Evolutionary conservation across 1,140 invertebrate genomes (phyloP), one percentile per base, ranked within the genome.

Genomic region (Drosophila erecta): DNA sequence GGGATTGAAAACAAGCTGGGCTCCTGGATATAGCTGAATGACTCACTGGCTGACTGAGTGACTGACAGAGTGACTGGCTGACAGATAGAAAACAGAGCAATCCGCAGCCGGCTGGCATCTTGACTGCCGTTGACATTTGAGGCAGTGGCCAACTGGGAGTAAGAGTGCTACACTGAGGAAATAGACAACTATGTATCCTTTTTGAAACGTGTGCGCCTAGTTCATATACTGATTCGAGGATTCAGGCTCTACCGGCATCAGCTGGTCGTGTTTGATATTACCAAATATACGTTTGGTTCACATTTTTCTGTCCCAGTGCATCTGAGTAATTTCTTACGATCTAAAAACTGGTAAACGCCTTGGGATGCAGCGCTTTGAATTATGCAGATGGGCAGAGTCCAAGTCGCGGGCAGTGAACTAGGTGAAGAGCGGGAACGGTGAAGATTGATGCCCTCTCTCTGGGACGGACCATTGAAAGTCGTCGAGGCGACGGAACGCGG

Each of bases 61-160:
- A 71, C 51, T 44, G 49, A 40, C 41, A 14, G 38, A 43, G 10
- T 24, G 38, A 40, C 33, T 30, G 27, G 30, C 67, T 51, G 56
- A 60, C 55, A 51, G 56, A 54, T 33, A 24, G 56, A 54, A 38
- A 38, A 54, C 70, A 51, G 40, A 66, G 61, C 37, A 22, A 47
- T 14, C 44, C 33, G 20, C 40, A 69, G 53, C 30, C 58, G 33
- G 30, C 70, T 73, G 67, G 37, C 71, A 62, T 73, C 71, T 64
- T 64, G 71, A 74, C 60, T 75, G 72, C 57, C 72, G 72, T 65
- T 75, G 72, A 75, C 72, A 75, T 75, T 75, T 75, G 41, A 75
- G 46, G 50, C 57, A 64, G 17, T 73, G 47, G 47, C 35, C 47
- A 61, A 61, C 33, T 40, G 56, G 56, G 49, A 49, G 50, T 24